These are phyloP conservation scores for Poecilia picta DNA, from an alignment of 2,797 vertebrate species.

Conservation along the genomic window DNA sequence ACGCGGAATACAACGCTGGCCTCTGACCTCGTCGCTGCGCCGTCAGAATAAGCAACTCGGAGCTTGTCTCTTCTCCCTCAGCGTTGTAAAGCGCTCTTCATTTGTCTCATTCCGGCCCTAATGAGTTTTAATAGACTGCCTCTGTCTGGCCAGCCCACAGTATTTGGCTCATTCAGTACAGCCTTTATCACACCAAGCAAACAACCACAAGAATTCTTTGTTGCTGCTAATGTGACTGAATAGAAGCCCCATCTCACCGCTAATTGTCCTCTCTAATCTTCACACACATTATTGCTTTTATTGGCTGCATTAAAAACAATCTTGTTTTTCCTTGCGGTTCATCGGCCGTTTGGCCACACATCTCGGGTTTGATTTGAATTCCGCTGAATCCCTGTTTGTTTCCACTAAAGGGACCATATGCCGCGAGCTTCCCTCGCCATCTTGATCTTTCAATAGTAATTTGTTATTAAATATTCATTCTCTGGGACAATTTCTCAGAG, in stretches of 20 bases:
- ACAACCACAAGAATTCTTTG: slow-evolving; percentile 52
- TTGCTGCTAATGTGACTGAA: slow-evolving; percentile 51
- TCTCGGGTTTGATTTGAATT: slow-evolving; percentile 40
- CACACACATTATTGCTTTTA: slow-evolving; percentile 55
- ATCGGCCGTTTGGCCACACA: slow-evolving; percentile 22
- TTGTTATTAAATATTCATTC: slow-evolving; percentile 29
- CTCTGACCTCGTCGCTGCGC: slow-evolving; percentile 14
- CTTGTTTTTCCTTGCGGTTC: slow-evolving; percentile 31
- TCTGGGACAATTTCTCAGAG: slow-evolving; percentile 25
- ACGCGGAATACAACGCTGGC: slow-evolving; percentile 21
- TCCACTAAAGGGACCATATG: background rate
- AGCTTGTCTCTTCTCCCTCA: slow-evolving; percentile 7
- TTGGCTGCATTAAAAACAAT: slow-evolving; percentile 22
- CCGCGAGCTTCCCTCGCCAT: slow-evolving; percentile 8
- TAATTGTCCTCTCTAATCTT: slow-evolving; percentile 57
- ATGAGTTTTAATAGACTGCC: slow-evolving; percentile 56
- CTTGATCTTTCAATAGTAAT: slow-evolving; percentile 17
- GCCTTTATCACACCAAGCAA: slow-evolving; percentile 63
- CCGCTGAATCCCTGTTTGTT: slow-evolving; percentile 20
- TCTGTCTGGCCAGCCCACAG: slow-evolving; percentile 44
- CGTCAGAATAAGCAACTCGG: slow-evolving; percentile 30
- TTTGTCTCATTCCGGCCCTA: slow-evolving; percentile 36
- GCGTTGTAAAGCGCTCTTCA: slow-evolving; percentile 18
- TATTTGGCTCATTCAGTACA: slow-evolving; percentile 32
- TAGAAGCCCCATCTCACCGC: slow-evolving; percentile 46